A percentile compares a stretch with the other conserved stretches of the same genome.
Conservation (phyloP, 1,140 invertebrate species). For the Drosophila mauritiana region DNA sequence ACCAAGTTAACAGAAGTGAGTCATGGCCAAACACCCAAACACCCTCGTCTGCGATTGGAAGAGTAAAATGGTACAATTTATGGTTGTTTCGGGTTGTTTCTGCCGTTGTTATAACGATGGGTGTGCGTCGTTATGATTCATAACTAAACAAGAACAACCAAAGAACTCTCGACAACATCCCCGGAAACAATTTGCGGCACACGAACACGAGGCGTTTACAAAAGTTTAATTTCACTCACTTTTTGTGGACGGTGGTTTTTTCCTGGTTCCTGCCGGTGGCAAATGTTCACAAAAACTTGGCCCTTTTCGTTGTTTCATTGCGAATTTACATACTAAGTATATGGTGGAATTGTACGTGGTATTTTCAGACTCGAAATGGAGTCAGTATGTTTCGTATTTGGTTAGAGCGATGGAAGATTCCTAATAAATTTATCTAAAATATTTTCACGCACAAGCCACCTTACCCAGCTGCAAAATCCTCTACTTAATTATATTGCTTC, state of each 20-base stretch:
- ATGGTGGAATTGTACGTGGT: not conserved
- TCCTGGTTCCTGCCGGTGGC: not conserved
- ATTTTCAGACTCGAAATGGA: not conserved
- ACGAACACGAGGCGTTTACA: slow-evolving; percentile 78
- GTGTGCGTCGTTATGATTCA: slow-evolving; percentile 75
- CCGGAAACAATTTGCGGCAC: slow-evolving; percentile 80
- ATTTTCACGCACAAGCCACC: not conserved
- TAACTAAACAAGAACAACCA: slow-evolving; percentile 70
- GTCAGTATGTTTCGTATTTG: not conserved
- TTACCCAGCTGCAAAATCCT: not conserved
- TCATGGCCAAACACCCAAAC: slow-evolving; percentile 54
- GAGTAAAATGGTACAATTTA: slow-evolving; percentile 57
- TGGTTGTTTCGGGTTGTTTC: slow-evolving; percentile 48
- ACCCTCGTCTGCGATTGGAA: slow-evolving; percentile 28
- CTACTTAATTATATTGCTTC: slow-evolving; percentile 3
- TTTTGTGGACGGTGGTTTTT: slow-evolving; percentile 37
- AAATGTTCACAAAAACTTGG: slow-evolving; percentile 9
- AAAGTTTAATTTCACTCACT: slow-evolving; percentile 74
- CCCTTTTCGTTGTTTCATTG: slow-evolving; percentile 14
- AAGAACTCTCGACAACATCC: slow-evolving; percentile 69
- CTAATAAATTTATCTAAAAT: no score
- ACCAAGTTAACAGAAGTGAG: slow-evolving; percentile 56
- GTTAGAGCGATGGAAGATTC: no score
- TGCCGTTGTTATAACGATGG: slow-evolving; percentile 46
- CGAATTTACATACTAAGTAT: slow-evolving; percentile 12